Percentiles rank a stretch among this genome's conserved stretches.
These are phyloP conservation scores for Hoplostethus mediterraneus DNA, from an alignment of 2,797 vertebrate genomes.

Conservation along the genomic window DNA sequence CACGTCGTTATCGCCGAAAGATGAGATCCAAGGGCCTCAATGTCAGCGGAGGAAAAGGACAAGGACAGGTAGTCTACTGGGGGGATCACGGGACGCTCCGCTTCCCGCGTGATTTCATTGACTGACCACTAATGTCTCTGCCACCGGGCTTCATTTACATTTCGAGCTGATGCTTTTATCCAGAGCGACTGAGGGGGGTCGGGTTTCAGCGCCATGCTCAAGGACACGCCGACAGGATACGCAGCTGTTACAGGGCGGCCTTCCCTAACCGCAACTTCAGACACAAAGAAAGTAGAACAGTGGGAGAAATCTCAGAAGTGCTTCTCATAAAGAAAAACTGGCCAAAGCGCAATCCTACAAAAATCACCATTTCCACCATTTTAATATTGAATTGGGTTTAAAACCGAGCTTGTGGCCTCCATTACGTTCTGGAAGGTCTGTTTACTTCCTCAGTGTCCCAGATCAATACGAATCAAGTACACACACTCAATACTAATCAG, in stretches of 20 bases:
- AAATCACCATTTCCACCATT: background rate
- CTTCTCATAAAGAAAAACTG: too few relatives aligned
- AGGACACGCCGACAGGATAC: background rate
- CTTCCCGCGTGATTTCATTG: background rate
- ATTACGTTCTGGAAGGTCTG: conserved; percentile 33
- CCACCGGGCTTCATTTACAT: background rate
- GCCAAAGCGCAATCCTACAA: too few relatives aligned
- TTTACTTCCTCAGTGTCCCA: conserved; percentile 37
- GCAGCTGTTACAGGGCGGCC: too few relatives aligned
- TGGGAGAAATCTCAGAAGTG: too few relatives aligned
- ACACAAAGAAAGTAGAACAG: too few relatives aligned
- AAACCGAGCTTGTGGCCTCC: conserved; percentile 27
- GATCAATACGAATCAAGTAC: conserved; percentile 66
- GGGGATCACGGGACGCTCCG: background rate
- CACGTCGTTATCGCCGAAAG: conserved; percentile 45
- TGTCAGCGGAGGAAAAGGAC: conserved; percentile 35
- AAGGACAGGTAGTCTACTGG: conserved; percentile 21
- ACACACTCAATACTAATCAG: conserved; percentile 56
- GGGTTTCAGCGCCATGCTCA: background rate
- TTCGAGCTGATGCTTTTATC: background rate
- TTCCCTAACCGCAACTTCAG: too few relatives aligned
- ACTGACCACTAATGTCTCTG: background rate
- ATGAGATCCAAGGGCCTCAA: conserved; percentile 42
- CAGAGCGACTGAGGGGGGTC: too few relatives aligned
- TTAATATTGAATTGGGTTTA: conserved; percentile 14